Percentiles rank a stretch among this genome's conserved stretches.
phyloP scores from a whole-genome alignment of 2,797 vertebrate genomes.

The Sebastiscus albofasciatus region DNA sequence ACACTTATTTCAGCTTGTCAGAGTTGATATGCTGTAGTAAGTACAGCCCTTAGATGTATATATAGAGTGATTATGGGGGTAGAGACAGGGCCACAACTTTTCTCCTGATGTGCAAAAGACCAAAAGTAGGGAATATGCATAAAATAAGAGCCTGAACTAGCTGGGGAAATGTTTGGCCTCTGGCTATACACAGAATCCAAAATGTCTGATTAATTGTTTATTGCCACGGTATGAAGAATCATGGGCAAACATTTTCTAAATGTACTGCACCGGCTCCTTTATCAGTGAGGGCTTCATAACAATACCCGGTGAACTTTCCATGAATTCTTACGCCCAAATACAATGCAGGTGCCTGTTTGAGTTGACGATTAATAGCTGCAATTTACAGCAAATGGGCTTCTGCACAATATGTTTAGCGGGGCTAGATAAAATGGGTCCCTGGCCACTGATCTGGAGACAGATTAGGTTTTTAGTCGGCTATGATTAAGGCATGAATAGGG shows the following conservation, averaged over 20 bases:
- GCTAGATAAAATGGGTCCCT: constrained; percentile 78
- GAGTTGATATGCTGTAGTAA: constrained; percentile 20
- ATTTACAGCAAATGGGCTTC: constrained; percentile 79
- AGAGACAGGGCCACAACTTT: constrained; percentile 24
- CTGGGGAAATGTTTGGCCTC: constrained; percentile 27
- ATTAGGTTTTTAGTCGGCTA: constrained; percentile 78
- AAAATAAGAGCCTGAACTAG: constrained; percentile 12
- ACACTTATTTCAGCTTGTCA: constrained; percentile 16
- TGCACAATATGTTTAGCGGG: constrained; percentile 76
- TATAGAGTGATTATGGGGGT: background rate
- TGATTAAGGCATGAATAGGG: constrained; percentile 77
- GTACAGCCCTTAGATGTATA: background rate
- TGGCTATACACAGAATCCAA: constrained; percentile 25
- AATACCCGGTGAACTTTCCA: constrained; percentile 38
- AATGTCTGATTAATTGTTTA: constrained; percentile 55
- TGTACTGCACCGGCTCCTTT: constrained; percentile 5
- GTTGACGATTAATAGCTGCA: constrained; percentile 79
- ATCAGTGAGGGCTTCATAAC: constrained; percentile 36
- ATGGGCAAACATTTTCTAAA: constrained; percentile 10
- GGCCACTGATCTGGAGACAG: constrained; percentile 80
- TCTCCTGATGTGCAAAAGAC: constrained; percentile 28
- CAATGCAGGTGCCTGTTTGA: constrained; percentile 69
- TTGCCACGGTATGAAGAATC: constrained; percentile 27
- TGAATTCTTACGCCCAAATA: constrained; percentile 47
- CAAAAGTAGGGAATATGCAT: constrained; percentile 1